Percentiles rank a stretch among this genome's conserved stretches.
Evolutionary conservation across 2,888 invertebrate species (phyloP).

Genomic region (Aromia moschata): DNA sequence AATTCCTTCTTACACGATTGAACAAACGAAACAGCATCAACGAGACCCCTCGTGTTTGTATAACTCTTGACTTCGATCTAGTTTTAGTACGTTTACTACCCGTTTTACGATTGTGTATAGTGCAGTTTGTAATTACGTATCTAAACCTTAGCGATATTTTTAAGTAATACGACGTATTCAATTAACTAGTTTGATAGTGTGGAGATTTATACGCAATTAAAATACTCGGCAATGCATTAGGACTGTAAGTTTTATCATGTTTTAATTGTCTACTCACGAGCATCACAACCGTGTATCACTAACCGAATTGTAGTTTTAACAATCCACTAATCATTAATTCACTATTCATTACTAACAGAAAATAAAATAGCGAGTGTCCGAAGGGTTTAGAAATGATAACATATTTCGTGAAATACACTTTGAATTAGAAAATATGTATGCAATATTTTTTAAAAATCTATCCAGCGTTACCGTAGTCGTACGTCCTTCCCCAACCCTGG

Average conservation of each 20-base stretch:
- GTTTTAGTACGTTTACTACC: conserved; percentile 9
- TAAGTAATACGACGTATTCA: conserved; percentile 13
- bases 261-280: neutral
- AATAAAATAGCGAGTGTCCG: no score
- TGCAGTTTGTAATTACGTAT: neutral
- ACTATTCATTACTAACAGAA: conserved; percentile 4
- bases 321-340: neutral
- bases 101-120: conserved; percentile 4
- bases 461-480: no score
- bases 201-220: conserved; percentile 1
- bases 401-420: no score
- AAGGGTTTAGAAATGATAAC: no score
- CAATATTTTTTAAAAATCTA: no score
- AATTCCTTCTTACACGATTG: no score
- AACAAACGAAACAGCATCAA: no score
- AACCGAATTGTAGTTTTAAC: no score
- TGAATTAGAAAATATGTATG: no score
- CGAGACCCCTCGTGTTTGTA: no score
- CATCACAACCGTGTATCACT: neutral
- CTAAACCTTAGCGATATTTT: neutral
- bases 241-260: neutral
- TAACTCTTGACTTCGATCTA: neutral
- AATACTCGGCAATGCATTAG: conserved; percentile 6
- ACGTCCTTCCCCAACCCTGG: no score
- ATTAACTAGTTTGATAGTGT: conserved; percentile 12